These are phyloP conservation scores for Decapterus maruadsi DNA, from an alignment of 2,797 vertebrate species.

Conservation along the genomic window DNA sequence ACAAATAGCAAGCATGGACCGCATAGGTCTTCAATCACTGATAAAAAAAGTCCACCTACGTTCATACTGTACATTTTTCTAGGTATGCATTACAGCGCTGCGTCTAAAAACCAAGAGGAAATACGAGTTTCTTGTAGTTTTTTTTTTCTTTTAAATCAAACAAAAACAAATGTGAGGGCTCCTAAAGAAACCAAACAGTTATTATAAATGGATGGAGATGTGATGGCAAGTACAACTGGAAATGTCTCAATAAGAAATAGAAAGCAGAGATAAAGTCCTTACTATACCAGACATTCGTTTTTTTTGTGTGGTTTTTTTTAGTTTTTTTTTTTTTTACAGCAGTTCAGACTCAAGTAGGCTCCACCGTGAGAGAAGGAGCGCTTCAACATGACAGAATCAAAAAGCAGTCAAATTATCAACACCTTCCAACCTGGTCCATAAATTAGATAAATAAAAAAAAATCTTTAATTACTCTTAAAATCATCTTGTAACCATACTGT, in stretches of 20 bases:
- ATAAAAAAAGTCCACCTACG: conserved; percentile 77
- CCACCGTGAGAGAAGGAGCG: conserved; percentile 76
- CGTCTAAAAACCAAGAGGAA: conserved; percentile 77
- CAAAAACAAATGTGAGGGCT: conserved; percentile 69
- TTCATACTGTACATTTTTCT: conserved; percentile 84
- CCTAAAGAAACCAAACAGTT: conserved; percentile 72
- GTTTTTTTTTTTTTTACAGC: conserved; percentile 75
- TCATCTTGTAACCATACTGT: conserved; percentile 74
- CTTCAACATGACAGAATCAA: conserved; percentile 80
- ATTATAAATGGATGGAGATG: conserved; percentile 74
- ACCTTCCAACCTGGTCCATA: conserved; percentile 89
- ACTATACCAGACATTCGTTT: conserved; percentile 80
- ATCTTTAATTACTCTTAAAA: conserved; percentile 80
- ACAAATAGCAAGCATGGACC: conserved; percentile 82
- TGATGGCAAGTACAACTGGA: conserved; percentile 75
- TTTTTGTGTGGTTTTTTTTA: conserved; percentile 52
- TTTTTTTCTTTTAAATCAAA: conserved; percentile 37
- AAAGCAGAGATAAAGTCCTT: conserved; percentile 81
- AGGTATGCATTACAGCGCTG: conserved; percentile 83
- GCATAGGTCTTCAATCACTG: conserved; percentile 77
- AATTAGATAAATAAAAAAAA: conserved; percentile 89
- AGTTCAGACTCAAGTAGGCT: conserved; percentile 87
- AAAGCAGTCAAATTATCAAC: conserved; percentile 85
- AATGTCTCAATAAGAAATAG: conserved; percentile 74
- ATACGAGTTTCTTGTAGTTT: conserved; percentile 45